Percentiles rank a stretch among this genome's conserved stretches.
Evolutionary conservation across 2,113 vertebrate genomes (phyloP).

Genomic region (Eolophus roseicapilla): DNA sequence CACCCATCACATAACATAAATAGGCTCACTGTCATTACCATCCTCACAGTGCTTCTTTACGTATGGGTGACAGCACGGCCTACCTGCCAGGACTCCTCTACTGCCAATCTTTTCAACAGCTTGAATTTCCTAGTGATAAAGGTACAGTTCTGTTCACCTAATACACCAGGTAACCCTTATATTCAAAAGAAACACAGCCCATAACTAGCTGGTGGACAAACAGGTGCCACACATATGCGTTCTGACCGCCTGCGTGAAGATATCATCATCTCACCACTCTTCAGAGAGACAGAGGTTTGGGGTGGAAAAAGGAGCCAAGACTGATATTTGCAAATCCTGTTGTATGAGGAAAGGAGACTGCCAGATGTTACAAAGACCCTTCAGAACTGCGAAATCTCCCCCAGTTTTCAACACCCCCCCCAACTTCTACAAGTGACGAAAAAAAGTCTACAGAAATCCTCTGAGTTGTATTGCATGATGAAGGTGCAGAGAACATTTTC

Average conservation of each 20-base stretch:
- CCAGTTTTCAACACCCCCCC: fast-evolving
- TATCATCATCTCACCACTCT: not conserved
- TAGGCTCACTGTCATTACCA: fast-evolving
- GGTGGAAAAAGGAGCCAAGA: not conserved
- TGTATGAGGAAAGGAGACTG: not conserved
- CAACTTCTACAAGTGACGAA: not conserved
- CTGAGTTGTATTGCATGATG: not conserved
- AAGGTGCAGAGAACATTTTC: not conserved
- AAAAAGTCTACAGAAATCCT: not conserved
- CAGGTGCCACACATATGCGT: fast-evolving
- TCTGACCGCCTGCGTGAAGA: not conserved
- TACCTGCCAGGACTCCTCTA: not conserved
- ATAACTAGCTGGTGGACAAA: not conserved
- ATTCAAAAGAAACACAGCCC: not conserved
- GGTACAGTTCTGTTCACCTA: not conserved
- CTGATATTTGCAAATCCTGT: not conserved
- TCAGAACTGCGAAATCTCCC: not conserved
- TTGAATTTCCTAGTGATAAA: not conserved
- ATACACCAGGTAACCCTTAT: not conserved
- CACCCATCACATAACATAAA: not conserved
- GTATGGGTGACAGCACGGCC: not conserved
- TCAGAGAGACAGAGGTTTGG: not conserved
- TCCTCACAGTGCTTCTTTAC: not conserved
- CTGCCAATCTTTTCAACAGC: not conserved
- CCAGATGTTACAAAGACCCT: not conserved